phyloP scores from a whole-genome alignment of 2,113 vertebrate species.

The Neolamprologus caudopunctatus region DNA sequence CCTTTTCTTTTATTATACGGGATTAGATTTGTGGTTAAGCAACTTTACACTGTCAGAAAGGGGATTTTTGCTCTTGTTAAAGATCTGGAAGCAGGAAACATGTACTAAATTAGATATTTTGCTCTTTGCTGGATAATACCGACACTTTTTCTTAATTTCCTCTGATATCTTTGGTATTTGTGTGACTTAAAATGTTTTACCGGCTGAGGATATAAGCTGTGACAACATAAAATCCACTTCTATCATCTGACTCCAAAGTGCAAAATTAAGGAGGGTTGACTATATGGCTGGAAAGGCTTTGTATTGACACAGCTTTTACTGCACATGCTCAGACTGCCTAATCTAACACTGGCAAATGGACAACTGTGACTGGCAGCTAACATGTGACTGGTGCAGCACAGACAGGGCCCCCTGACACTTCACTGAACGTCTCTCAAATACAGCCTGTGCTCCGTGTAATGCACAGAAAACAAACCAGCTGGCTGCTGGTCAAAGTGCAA shows the following conservation, averaged over 20 bases:
- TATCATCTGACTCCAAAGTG: not conserved
- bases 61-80: not conserved
- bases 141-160: not conserved
- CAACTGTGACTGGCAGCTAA: not conserved
- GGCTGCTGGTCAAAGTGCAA: not conserved
- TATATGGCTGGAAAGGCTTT: not conserved
- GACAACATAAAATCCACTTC: not conserved
- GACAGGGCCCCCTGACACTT: not conserved
- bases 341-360: not conserved
- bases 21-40: not conserved
- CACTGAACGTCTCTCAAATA: not conserved
- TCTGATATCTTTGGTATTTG: not conserved
- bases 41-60: not conserved
- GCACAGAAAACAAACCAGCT: not conserved
- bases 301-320: not conserved
- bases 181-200: not conserved
- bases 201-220: not conserved
- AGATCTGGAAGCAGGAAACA: not conserved
- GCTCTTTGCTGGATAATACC: not conserved
- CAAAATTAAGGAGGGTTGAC: not conserved
- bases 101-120: not conserved
- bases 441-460: not conserved
- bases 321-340: slow-evolving; percentile 14
- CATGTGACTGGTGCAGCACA: slow-evolving; percentile 1
- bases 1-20: not conserved